A percentile compares a stretch with the other conserved stretches of the same genome.
Evolutionary conservation across 2,113 vertebrate genomes (phyloP).

Genomic region (Egretta garzetta): DNA sequence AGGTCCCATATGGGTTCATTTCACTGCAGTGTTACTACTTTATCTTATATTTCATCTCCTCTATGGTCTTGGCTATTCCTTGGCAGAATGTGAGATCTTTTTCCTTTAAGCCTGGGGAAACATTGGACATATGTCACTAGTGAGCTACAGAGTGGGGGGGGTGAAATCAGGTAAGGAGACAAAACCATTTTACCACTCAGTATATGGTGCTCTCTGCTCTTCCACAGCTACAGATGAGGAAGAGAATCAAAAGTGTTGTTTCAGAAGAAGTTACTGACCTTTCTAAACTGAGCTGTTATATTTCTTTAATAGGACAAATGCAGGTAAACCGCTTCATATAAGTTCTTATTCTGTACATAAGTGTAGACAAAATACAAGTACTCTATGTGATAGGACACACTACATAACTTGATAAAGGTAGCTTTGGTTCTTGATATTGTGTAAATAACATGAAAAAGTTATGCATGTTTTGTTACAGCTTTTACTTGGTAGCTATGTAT

Average conservation of each 20-base stretch:
- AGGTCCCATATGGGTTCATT: background rate
- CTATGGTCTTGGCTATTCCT: background rate
- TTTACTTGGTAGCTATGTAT: background rate
- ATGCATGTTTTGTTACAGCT: background rate
- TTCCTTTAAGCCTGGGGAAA: background rate
- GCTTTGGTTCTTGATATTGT: background rate
- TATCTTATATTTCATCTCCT: background rate
- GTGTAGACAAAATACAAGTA: background rate
- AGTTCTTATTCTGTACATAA: background rate
- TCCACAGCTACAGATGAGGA: background rate
- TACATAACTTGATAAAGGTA: background rate
- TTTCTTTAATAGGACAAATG: background rate
- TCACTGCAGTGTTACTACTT: background rate
- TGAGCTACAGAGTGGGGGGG: background rate
- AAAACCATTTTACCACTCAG: background rate
- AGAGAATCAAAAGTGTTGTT: background rate
- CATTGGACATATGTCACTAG: background rate
- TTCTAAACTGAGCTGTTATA: background rate
- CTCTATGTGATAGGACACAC: background rate
- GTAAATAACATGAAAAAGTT: background rate
- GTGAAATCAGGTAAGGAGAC: background rate
- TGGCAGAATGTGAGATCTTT: background rate
- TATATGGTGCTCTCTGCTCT: background rate
- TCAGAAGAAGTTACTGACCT: background rate
- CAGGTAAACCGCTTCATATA: fast-evolving